Evolutionary conservation across 35 echinoderm and acorn worm genomes (phyloP).

Genomic region (Stichopus chloronotus): DNA sequence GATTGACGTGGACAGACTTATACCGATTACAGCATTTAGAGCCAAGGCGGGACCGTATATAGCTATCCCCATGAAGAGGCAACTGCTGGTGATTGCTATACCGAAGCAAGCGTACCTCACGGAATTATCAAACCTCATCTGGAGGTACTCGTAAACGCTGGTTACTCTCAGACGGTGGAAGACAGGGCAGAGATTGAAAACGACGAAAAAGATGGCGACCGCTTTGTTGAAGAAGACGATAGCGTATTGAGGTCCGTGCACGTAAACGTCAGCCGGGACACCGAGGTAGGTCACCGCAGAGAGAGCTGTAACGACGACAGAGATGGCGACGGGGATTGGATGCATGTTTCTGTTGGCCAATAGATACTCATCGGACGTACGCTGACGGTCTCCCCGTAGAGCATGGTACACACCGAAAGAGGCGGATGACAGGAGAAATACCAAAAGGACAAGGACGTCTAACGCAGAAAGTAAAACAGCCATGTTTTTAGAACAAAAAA

Average conservation of each 20-base stretch:
- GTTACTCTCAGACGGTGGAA: constrained; percentile 22
- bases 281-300: constrained; percentile 14
- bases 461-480: background rate
- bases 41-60: constrained; percentile 35
- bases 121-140: constrained; percentile 15
- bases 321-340: background rate
- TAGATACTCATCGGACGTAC: background rate
- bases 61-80: constrained; percentile 29
- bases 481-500: background rate
- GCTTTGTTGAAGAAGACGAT: background rate
- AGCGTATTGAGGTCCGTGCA: background rate
- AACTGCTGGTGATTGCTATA: background rate
- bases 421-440: background rate
- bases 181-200: background rate
- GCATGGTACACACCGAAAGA: background rate
- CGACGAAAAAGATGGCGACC: background rate
- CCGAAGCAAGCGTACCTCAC: background rate
- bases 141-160: no score
- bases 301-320: background rate
- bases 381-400: background rate
- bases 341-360: background rate
- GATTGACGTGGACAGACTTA: background rate
- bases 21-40: constrained; percentile 25
- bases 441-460: background rate
- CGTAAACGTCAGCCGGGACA: constrained; percentile 24